Evolutionary conservation across 2,888 invertebrate species (phyloP).

Genomic region (Microplitis deprimator): DNA sequence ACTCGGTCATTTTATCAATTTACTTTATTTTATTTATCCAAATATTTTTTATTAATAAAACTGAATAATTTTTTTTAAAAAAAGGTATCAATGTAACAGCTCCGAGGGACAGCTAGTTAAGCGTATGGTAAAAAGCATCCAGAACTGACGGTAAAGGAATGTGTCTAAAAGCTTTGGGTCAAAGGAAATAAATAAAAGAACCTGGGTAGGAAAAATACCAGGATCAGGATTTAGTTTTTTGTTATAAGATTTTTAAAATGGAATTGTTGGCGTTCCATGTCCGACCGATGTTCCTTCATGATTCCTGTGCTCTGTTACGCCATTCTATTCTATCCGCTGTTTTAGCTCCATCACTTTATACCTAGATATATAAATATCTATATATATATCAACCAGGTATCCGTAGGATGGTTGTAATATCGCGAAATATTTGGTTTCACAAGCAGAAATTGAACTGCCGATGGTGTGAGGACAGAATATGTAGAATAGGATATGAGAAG

Average conservation of each 20-base stretch:
- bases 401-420: conserved; percentile 31
- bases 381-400: background rate
- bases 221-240: conserved; percentile 11
- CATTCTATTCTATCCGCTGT: conserved; percentile 5
- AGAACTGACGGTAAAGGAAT: background rate
- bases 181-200: conserved; percentile 15
- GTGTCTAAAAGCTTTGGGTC: background rate
- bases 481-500: conserved; percentile 1
- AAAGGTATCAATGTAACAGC: background rate
- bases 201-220: background rate
- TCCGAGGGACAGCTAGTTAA: background rate
- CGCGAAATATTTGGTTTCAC: conserved; percentile 42
- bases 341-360: background rate
- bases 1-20: background rate
- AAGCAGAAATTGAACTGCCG: conserved; percentile 29
- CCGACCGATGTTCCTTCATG: conserved; percentile 26
- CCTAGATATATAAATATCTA: background rate
- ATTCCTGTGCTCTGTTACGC: background rate
- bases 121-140: background rate
- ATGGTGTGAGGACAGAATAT: conserved; percentile 14
- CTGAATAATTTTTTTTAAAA: background rate
- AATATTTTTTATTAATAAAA: background rate
- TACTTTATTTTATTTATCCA: background rate
- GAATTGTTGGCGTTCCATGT: conserved; percentile 39
- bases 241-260: conserved; percentile 28